Evolutionary conservation across 2,888 invertebrate genomes (phyloP).

Genomic region (Volucella inflata): DNA sequence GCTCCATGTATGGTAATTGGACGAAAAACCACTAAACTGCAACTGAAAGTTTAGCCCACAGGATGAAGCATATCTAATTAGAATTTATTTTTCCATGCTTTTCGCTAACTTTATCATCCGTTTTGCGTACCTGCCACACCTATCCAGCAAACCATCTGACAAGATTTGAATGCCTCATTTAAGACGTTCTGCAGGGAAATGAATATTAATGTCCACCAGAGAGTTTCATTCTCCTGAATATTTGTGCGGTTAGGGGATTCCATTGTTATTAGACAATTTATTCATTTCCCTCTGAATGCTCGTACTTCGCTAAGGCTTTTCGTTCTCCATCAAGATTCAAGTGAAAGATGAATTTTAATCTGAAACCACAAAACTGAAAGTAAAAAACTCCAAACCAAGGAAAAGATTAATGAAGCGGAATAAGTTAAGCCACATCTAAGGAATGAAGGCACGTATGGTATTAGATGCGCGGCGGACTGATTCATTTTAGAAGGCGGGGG

Average conservation of each 20-base stretch:
- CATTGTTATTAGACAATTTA: neutral
- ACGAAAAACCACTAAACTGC: neutral
- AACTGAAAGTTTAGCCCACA: neutral
- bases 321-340: neutral
- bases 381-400: neutral
- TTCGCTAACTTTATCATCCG: slow-evolving; percentile 2
- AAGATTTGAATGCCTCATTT: slow-evolving; percentile 27
- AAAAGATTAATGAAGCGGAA: slow-evolving; percentile 1
- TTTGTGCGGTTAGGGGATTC: slow-evolving; percentile 2
- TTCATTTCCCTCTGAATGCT: neutral
- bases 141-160: neutral
- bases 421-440: neutral
- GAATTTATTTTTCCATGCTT: slow-evolving; percentile 15
- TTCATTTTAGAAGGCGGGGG: too few relatives aligned
- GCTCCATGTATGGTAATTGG: neutral
- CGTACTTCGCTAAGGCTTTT: neutral
- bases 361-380: neutral
- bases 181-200: slow-evolving; percentile 13
- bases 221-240: neutral
- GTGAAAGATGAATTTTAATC: slow-evolving; percentile 20
- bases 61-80: neutral
- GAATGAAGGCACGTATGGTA: too few relatives aligned
- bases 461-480: too few relatives aligned
- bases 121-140: slow-evolving; percentile 1
- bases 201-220: slow-evolving; percentile 29